phyloP scores from a whole-genome alignment of 2,113 vertebrate genomes.

The Felis catus region F.catus_Fca126_mat1.0 CM031419.1:147857501-147858000 shows the following conservation, averaged over 20 bases:
- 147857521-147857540: too few species aligned
- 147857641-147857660: too few species aligned
- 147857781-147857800: not conserved
- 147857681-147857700: too few species aligned
- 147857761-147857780: not conserved
- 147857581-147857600: too few species aligned
- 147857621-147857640: too few species aligned
- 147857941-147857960: not conserved
- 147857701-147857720: constrained; percentile 32
- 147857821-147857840: not conserved
- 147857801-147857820: not conserved
- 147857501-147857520: too few species aligned
- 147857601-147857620: too few species aligned
- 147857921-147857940: not conserved
- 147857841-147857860: not conserved
- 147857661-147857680: too few species aligned
- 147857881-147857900: not conserved
- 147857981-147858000: not conserved
- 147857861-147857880: not conserved
- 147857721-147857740: not conserved
- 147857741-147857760: not conserved
- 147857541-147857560: too few species aligned
- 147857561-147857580: too few species aligned
- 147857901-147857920: not conserved
- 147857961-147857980: not conserved